Base-by-base conservation (phyloP, 2,888 invertebrate species). In the Anticlea derivata region DNA sequence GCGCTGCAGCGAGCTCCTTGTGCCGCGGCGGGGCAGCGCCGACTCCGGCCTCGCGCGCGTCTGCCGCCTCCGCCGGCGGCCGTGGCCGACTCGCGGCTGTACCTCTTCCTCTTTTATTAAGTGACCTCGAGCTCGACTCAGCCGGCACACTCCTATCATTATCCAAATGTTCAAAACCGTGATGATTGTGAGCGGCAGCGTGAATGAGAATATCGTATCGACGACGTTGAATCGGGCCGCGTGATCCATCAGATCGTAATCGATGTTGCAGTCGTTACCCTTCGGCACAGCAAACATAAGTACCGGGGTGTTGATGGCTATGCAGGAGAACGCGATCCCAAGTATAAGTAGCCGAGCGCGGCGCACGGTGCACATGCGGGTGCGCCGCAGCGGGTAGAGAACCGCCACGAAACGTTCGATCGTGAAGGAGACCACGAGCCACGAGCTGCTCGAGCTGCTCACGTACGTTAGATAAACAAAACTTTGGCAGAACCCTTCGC, bases 401-500 rank as follows among this genome's bases (percentile, higher is more conserved):
- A 97, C 96, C 0, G 96, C 96, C 4, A 97, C 93, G 75, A 95
- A 97, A 12, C 97, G 92, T 74, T 97, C 97, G 1, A 96, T 92
- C 0, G 97, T 97, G 73, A 97, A 97, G 0, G 96, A 94, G 5
- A 96, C 95, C 11, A 96, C 95, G 53, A 96, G 92, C 96, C 97
- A 97, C 0, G 95, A 94, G 64, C 96, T 96, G 47, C 95, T 84
- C 71, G 95, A 95, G 70, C 95, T 94, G 55, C 94, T 93, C 48
- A 95, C 92, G 65, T 94, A 94, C 17, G 94, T 93, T n/a, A 94
- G 68, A 75, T 96, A 97, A 7, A 94, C 92, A 61, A 95, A 92
- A 24, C 94, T 79, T 68, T 96, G 95, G 67, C 97, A 97, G 55
- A 93, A 92, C 0, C 93, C 93, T 0, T 89, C 74, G 7, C 73